Percentiles rank a stretch among this genome's conserved stretches.
Evolutionary conservation across 2,797 vertebrate genomes (phyloP).

Genomic region (Acridotheres tristis): DNA sequence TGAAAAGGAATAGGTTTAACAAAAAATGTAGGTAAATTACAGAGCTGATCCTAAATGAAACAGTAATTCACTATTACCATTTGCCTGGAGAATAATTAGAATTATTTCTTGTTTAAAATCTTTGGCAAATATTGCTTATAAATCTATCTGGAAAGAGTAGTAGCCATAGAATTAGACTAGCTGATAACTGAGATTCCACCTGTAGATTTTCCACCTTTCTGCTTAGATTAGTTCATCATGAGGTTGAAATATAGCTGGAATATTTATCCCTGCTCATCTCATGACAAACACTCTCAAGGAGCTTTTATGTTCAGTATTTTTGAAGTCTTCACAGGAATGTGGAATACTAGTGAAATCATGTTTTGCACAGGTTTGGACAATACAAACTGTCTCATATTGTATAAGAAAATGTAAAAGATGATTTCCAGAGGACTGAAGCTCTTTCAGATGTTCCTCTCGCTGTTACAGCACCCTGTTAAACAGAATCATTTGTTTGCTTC

Average conservation of each 20-base stretch:
- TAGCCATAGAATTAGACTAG: background rate
- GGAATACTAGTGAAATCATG: background rate
- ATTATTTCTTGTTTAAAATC: background rate
- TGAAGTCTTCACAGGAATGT: background rate
- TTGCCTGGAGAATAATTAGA: background rate
- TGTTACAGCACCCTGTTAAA: background rate
- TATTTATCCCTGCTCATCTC: background rate
- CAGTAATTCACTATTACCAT: background rate
- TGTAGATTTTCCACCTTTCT: background rate
- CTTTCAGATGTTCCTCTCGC: background rate
- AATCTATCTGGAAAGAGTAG: background rate
- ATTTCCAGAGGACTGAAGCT: background rate
- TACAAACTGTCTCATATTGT: background rate
- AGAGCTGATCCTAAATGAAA: background rate
- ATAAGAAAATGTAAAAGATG: background rate
- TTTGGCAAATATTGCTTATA: background rate
- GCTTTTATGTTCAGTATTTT: background rate
- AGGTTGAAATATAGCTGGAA: background rate
- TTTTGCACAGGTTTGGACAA: background rate
- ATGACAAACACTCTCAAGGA: background rate
- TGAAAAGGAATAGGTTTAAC: background rate
- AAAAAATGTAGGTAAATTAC: background rate
- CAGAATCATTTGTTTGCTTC: fast-evolving
- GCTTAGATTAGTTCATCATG: background rate
- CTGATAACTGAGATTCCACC: background rate